Evolutionary conservation across 2,113 vertebrate genomes (phyloP), one percentile per base, ranked within the genome.

Genomic region (Terrapene triunguis): DNA sequence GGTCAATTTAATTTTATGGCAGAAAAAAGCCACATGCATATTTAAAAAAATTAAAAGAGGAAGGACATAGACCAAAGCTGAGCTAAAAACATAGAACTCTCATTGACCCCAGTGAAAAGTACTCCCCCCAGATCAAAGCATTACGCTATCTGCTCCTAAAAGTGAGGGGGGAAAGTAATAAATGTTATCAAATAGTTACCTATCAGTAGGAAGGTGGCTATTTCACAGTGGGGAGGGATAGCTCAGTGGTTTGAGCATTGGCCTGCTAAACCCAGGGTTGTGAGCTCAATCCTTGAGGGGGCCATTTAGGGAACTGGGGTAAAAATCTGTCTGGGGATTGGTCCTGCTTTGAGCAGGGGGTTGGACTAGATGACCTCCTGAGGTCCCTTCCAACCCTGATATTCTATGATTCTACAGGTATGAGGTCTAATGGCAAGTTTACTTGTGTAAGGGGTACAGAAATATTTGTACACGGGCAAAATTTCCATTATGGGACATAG

Each of bases 1-100:
- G 95, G 92, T 81, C 93, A 53, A 81, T 62, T 92, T 87, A 88
- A 84, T 88, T 90, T 76, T 80, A 72, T 88, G 53, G 57, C 74
- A 42, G 57, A 32, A 80, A 80, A 82, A 51, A 42, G 11, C 2
- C 25, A 89, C 11, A 50, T 42, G 48, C 5, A 51, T 83, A 74
- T 24, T 65, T 80, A 55, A 27, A 50, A 87, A 84, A 74, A 10
- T 44, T 6, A 57, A 38, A 27, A 90, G 87, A 91, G 85, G 79
- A 97, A 80, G 95, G 10, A 54, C n/a, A 96, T 42, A 93, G 72
- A 50, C 19, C 47, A 53, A 1, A 3, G 24, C 53, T 51, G 89
- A 1, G 0, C 12, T 65, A 96, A 27, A 44, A 92, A 88, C n/a
- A 14, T 51, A 59, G 51, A 89, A 93, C 79, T 89, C 42, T 19